A percentile compares a stretch with the other conserved stretches of the same genome.
phyloP scores from a whole-genome alignment of 2,797 vertebrate species.

The Pyrocephalus nanus region DNA sequence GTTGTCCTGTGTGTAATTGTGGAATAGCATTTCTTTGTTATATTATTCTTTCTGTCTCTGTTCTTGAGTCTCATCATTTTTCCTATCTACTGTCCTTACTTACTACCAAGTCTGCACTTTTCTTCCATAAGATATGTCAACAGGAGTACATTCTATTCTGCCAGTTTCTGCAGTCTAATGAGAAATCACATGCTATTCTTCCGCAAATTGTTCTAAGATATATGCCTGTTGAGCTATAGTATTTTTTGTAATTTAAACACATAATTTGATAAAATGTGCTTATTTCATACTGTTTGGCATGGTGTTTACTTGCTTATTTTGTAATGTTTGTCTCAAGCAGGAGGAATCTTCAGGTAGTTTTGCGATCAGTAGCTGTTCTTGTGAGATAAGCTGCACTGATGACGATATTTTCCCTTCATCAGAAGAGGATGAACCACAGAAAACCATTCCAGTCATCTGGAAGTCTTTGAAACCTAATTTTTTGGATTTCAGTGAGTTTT shows the following conservation, averaged over 20 bases:
- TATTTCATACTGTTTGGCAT: neutral
- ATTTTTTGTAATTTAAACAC: neutral
- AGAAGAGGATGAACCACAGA: slow-evolving; percentile 9
- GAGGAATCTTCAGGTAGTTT: neutral
- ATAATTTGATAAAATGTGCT: neutral
- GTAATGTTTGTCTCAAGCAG: slow-evolving; percentile 17
- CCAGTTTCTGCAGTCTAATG: neutral
- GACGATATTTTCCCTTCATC: neutral
- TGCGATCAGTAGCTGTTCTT: slow-evolving; percentile 41
- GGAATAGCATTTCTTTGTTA: neutral
- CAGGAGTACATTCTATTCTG: neutral
- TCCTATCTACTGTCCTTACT: neutral
- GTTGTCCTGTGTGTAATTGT: neutral
- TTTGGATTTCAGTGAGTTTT: slow-evolving; percentile 52
- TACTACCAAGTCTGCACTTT: neutral
- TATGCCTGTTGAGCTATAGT: neutral
- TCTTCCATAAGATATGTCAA: neutral
- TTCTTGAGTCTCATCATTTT: neutral
- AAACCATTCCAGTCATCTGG: slow-evolving; percentile 34
- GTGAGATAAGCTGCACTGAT: slow-evolving; percentile 14
- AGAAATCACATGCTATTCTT: neutral
- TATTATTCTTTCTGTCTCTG: neutral
- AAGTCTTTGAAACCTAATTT: slow-evolving; percentile 14
- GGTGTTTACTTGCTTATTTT: neutral
- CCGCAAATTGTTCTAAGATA: neutral